A percentile compares a stretch with the other conserved stretches of the same genome.
phyloP scores from a whole-genome alignment of 2,888 invertebrate genomes.

The Ypsolopha sequella region DNA sequence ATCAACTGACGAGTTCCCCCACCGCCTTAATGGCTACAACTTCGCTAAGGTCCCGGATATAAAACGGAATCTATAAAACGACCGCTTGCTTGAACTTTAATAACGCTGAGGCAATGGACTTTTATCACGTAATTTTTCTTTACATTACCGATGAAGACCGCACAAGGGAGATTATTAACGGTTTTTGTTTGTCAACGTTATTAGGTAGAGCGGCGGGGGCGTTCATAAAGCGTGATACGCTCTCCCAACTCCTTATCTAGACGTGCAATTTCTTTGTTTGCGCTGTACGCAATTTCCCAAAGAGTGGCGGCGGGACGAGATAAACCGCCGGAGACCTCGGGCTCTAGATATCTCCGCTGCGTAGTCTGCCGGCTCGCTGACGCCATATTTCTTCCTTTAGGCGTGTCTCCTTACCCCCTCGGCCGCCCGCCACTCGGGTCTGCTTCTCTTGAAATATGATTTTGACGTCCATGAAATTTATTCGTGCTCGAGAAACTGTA shows the following conservation, averaged over 20 bases:
- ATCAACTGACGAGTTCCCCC: conserved; percentile 7
- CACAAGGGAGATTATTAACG: conserved; percentile 1
- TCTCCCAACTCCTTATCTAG: conserved; percentile 41
- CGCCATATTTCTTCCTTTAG: conserved; percentile 30
- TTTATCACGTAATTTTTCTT: not conserved
- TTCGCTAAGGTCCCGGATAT: not conserved
- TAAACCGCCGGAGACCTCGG: conserved; percentile 36
- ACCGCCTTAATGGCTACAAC: not conserved
- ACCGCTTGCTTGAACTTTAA: not conserved
- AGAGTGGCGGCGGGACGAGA: conserved; percentile 35
- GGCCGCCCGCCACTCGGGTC: conserved; percentile 22
- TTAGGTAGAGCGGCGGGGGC: conserved; percentile 8
- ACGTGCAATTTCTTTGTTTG: conserved; percentile 60
- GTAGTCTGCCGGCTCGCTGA: conserved; percentile 15
- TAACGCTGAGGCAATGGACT: not conserved
- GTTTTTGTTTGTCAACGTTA: conserved; percentile 5
- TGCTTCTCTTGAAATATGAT: conserved; percentile 36
- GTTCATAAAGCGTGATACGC: conserved; percentile 36
- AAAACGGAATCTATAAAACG: not conserved
- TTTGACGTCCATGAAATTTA: conserved; percentile 35
- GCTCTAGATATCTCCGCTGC: conserved; percentile 40
- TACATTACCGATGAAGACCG: not conserved
- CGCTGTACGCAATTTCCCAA: conserved; percentile 57
- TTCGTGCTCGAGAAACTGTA: conserved; percentile 22
- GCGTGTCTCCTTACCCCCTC: conserved; percentile 22